Evolutionary conservation across 2,113 vertebrate species (phyloP).

Genomic region (Vulpes lagopus): DNA sequence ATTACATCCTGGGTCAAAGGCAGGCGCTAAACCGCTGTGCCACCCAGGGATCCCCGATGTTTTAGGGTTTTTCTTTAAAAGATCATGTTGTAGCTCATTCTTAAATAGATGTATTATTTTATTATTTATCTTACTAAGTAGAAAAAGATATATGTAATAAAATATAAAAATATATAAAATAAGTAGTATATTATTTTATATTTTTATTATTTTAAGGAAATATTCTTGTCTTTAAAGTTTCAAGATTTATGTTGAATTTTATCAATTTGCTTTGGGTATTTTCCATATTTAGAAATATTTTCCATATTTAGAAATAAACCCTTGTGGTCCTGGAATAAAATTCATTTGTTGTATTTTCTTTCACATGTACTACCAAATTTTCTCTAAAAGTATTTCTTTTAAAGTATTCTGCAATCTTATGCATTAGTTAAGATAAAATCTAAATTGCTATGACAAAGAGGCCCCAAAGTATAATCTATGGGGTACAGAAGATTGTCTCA

Average conservation of each 20-base stretch:
- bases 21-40: too few species aligned
- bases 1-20: too few species aligned
- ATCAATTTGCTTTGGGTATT: conserved; percentile 33
- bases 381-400: not conserved
- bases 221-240: conserved; percentile 20
- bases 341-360: not conserved
- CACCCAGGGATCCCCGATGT: not conserved
- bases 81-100: not conserved
- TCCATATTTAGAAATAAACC: not conserved
- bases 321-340: not conserved
- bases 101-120: conserved; percentile 18
- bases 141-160: not conserved
- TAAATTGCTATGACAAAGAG: not conserved
- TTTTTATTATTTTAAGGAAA: conserved; percentile 39
- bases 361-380: not conserved
- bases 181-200: not conserved
- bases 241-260: conserved; percentile 41
- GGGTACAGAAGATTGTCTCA: not conserved
- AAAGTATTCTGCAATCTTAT: not conserved
- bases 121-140: not conserved
- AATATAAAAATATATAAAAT: not conserved
- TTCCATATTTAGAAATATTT: conserved; percentile 45
- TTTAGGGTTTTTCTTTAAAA: not conserved
- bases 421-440: not conserved
- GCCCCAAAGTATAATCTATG: not conserved